Base-by-base conservation (phyloP, 2,888 invertebrate species). In the Agonopterix heracliana region DNA sequence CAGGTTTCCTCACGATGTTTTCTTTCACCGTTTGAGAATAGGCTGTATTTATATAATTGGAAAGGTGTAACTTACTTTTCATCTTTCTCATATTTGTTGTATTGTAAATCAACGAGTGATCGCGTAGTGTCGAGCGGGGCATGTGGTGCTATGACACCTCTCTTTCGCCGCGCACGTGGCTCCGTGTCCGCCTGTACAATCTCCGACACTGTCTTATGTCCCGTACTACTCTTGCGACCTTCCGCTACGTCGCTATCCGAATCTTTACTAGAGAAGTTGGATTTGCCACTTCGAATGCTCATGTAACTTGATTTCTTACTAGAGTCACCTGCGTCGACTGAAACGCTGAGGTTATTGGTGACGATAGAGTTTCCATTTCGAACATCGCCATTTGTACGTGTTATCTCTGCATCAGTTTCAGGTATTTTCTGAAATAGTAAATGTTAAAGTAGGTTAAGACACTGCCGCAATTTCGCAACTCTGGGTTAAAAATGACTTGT, bases 21-120 rank as follows among this genome's bases (percentile, higher is more conserved):
- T 17, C 17, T 4, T 2, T 17, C 17, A 17, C 17, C 17, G 17
- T 17, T 17, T 17, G 17, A 17, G 17, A 3, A 4, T 3, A 17
- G 17, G 2, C 17, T 17, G 0, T 17, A 17, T n/a, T n/a, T 17
- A 17, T 17, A 17, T 2, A 2, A 26, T 26, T 26, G 26, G 26
- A 26, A 3, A 26, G 5, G 26, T 38, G 1, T n/a, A 38, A 38
- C 86, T 86, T 78, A 91, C 91, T 69, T 71, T 61, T 87, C 80
- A 71, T 91, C 90, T 66, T 91, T 91, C 52, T 83, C 80, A 65
- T 78, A 90, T 74, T 89, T 89, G 46, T 89, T 85, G 63, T 91
- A 90, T 26, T 80, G 75, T 41, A 89, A 71, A 69, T 88, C 80
- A 59, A 78, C 64, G 50, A 81, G 63, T 54, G 83, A 61, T 59